Conservation (phyloP, 2,113 vertebrate genomes). For the Cottus gobio region DNA sequence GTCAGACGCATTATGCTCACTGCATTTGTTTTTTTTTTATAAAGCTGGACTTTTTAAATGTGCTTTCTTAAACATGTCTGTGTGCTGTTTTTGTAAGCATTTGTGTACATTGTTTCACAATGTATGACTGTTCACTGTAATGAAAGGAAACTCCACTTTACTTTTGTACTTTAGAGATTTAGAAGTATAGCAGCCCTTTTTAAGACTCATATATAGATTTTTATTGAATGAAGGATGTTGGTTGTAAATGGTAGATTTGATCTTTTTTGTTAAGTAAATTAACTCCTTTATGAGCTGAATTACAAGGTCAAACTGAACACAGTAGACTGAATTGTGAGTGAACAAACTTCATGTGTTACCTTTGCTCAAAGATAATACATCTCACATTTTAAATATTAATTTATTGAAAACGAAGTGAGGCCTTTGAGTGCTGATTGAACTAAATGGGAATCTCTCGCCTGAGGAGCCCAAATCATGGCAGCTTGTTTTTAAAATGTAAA, state of each 20-base stretch:
- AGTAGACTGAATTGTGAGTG: constrained; percentile 1
- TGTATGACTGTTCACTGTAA: constrained; percentile 67
- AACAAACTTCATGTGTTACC: constrained; percentile 12
- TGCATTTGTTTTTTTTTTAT: constrained; percentile 8
- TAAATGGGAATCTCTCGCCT: constrained; percentile 6
- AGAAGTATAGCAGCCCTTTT: constrained; percentile 42
- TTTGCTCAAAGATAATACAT: constrained; percentile 2
- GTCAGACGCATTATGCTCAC: neutral
- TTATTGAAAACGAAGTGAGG: constrained; percentile 67
- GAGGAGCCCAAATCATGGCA: constrained; percentile 56
- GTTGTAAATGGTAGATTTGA: constrained; percentile 53
- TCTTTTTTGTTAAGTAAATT: constrained; percentile 31
- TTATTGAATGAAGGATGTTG: constrained; percentile 53
- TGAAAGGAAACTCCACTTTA: constrained; percentile 58
- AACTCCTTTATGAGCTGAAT: constrained; percentile 23
- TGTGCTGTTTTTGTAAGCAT: constrained; percentile 37
- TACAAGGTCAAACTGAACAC: constrained; percentile 34
- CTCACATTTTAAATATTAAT: constrained; percentile 64
- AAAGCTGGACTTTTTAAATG: constrained; percentile 54
- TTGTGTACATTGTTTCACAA: constrained; percentile 21
- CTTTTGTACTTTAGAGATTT: constrained; percentile 71
- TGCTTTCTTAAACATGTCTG: constrained; percentile 23
- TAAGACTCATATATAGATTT: constrained; percentile 68
- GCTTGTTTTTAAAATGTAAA: constrained; percentile 57
- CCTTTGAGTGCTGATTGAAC: constrained; percentile 30